Conservation (phyloP, 2,888 invertebrate species). For the Hydriomena furcata region DNA sequence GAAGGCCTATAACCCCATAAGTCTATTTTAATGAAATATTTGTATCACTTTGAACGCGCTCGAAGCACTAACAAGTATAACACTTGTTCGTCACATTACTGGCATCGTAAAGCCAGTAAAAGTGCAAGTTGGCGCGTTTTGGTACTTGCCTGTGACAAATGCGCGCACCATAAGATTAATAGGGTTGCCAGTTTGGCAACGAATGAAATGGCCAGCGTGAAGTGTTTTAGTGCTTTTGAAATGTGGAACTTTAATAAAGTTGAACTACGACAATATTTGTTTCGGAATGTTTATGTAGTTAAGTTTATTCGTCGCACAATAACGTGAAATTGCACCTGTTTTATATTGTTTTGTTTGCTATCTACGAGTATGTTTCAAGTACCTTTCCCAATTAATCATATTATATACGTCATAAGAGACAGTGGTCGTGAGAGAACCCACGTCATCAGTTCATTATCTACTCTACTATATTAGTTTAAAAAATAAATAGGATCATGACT, state of each 20-base stretch:
- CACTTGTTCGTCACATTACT: constrained; percentile 47
- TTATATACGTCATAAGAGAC: no score
- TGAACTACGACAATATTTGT: constrained; percentile 1
- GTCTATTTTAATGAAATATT: constrained; percentile 20
- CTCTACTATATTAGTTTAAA: no score
- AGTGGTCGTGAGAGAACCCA: no score
- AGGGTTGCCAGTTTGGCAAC: constrained; percentile 43
- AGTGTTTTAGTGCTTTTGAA: constrained; percentile 19
- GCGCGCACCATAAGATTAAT: constrained; percentile 47
- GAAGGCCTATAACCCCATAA: constrained; percentile 13
- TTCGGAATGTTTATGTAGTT: not conserved
- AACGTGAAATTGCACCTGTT: not conserved
- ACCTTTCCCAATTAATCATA: no score
- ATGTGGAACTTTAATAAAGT: constrained; percentile 6
- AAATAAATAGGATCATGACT: no score
- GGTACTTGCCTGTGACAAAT: constrained; percentile 57
- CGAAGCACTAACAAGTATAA: constrained; percentile 16
- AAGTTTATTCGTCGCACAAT: not conserved
- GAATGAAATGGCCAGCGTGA: constrained; percentile 12
- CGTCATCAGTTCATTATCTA: no score
- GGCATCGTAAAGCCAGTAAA: constrained; percentile 45
- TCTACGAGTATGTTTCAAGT: no score
- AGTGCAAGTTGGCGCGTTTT: constrained; percentile 44
- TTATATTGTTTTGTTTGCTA: not conserved
- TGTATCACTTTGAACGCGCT: constrained; percentile 1